Evolutionary conservation across 2,113 vertebrate genomes (phyloP).

Genomic region (Australoheros scitulus): DNA sequence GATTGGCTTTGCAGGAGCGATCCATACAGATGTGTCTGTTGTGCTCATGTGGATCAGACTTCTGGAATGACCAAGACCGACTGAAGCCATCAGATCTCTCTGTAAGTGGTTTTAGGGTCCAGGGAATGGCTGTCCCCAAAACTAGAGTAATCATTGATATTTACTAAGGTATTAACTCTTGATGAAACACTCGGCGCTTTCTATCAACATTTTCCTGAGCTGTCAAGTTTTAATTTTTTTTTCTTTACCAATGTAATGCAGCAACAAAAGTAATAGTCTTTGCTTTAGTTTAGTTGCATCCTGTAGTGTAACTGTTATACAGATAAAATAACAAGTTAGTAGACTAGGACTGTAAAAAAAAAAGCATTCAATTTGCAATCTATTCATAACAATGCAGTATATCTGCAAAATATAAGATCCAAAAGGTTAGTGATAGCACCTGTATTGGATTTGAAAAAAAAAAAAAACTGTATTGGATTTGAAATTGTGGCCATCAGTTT

Average conservation of each 20-base stretch:
- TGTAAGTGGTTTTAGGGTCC: slow-evolving; percentile 61
- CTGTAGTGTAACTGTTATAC: background rate
- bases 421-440: background rate
- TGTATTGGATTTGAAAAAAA: too few species aligned
- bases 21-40: slow-evolving; percentile 74
- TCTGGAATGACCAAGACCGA: slow-evolving; percentile 56
- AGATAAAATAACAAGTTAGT: background rate
- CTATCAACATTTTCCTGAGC: slow-evolving; percentile 30
- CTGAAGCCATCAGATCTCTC: slow-evolving; percentile 66
- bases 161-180: slow-evolving; percentile 40
- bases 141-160: slow-evolving; percentile 52
- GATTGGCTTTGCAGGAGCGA: slow-evolving; percentile 72
- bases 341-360: background rate
- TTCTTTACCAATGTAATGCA: background rate
- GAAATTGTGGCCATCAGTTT: background rate
- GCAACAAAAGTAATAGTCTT: background rate
- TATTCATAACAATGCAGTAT: too few species aligned
- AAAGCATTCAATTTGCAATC: too few species aligned
- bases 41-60: slow-evolving; percentile 68
- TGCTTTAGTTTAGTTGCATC: background rate
- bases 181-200: slow-evolving; percentile 44
- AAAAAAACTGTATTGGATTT: background rate
- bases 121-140: slow-evolving; percentile 41
- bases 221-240: slow-evolving; percentile 26
- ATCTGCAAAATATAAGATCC: background rate